These are phyloP conservation scores for Luscinia luscinia DNA, from an alignment of 2,797 vertebrate genomes.

Conservation along the genomic window DNA sequence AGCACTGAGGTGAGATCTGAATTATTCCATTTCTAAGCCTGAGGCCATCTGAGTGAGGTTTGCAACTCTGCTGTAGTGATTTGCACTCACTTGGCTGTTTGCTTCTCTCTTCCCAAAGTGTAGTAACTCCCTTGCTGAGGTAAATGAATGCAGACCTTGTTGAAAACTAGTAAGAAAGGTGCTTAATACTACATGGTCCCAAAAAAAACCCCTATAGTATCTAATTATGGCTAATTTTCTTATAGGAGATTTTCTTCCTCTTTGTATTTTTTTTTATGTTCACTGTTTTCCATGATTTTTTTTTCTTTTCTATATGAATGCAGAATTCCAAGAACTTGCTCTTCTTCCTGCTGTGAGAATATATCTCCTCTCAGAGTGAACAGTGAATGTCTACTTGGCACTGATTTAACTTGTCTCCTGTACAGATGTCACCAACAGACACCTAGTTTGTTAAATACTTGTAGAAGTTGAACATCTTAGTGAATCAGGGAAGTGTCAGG, in stretches of 20 bases:
- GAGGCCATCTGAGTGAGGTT: neutral
- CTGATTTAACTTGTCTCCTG: neutral
- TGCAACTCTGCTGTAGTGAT: neutral
- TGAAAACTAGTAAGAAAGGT: neutral
- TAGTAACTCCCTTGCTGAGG: neutral
- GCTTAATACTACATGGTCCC: neutral
- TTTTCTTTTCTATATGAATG: neutral
- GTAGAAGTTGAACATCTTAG: neutral
- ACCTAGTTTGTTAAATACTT: neutral
- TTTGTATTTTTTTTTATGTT: neutral
- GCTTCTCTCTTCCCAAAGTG: neutral
- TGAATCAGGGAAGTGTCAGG: constrained; percentile 1
- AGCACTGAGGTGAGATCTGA: neutral
- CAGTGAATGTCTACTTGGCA: neutral
- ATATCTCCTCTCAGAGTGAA: neutral
- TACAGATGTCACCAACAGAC: neutral
- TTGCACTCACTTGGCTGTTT: neutral
- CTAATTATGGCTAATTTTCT: neutral
- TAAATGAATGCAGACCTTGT: neutral
- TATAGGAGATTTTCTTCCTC: neutral
- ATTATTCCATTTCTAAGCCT: neutral
- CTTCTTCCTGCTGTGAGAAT: neutral
- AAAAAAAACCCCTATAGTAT: neutral
- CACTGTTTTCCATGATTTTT: neutral
- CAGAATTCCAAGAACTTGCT: neutral